Percentiles rank a stretch among this genome's conserved stretches.
phyloP scores from a whole-genome alignment of 2,888 invertebrate genomes.

The Campoplex nolae region DNA sequence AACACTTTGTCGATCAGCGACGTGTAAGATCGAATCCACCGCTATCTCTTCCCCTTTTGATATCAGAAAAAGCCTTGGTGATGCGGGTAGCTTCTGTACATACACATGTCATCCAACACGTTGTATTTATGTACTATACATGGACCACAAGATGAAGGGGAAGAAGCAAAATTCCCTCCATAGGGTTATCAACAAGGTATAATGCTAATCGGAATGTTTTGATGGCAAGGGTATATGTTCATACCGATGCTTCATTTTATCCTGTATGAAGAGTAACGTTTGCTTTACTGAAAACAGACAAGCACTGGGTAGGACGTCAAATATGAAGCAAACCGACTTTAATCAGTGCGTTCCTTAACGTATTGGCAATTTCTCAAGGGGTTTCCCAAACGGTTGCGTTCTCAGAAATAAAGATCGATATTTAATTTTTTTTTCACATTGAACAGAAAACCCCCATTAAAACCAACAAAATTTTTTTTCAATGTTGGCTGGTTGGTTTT shows the following conservation, averaged over 20 bases:
- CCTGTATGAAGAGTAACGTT: slow-evolving; percentile 68
- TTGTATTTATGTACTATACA: slow-evolving; percentile 75
- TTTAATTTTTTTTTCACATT: too few relatives aligned
- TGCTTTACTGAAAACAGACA: neutral
- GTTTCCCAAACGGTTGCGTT: too few relatives aligned
- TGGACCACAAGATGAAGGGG: slow-evolving; percentile 64
- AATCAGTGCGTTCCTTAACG: too few relatives aligned
- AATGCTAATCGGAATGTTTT: slow-evolving; percentile 82
- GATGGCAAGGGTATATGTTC: slow-evolving; percentile 76
- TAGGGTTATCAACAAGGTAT: slow-evolving; percentile 54
- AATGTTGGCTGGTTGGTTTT: too few relatives aligned
- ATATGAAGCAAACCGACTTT: too few relatives aligned
- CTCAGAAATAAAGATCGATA: too few relatives aligned
- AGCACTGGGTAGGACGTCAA: slow-evolving; percentile 39
- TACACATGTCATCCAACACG: slow-evolving; percentile 73
- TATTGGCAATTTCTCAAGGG: too few relatives aligned
- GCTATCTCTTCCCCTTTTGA: slow-evolving; percentile 57
- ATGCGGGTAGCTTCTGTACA: slow-evolving; percentile 12
- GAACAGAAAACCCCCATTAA: too few relatives aligned
- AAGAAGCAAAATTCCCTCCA: slow-evolving; percentile 69
- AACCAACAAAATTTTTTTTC: too few relatives aligned
- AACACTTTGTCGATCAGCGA: slow-evolving; percentile 81
- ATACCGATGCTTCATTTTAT: slow-evolving; percentile 11
- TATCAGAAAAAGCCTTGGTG: slow-evolving; percentile 50
- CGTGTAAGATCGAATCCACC: slow-evolving; percentile 79